Evolutionary conservation across 92 coral and sea anemone species (phyloP).

Genomic region (Umimayanthus chanpuru): DNA sequence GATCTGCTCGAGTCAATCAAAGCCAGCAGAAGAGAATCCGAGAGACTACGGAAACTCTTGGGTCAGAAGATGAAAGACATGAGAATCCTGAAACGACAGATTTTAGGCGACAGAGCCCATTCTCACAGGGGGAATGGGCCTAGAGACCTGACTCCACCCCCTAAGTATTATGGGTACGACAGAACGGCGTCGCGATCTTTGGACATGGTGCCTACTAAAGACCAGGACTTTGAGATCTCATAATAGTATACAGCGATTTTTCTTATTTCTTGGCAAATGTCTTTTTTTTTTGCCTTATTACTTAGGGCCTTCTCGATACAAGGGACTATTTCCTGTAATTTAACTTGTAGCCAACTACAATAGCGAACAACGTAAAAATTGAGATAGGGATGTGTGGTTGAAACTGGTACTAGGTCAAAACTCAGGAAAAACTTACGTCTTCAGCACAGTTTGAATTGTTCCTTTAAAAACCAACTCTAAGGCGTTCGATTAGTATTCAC

Average conservation of each 20-base stretch:
- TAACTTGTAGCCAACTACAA: too few species aligned
- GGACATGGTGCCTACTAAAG: slow-evolving; percentile 41
- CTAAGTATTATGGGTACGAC: slow-evolving; percentile 37
- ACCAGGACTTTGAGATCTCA: slow-evolving; percentile 5
- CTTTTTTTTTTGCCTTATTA: too few species aligned
- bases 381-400: too few species aligned
- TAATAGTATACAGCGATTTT: background rate
- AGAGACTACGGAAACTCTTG: slow-evolving; percentile 70
- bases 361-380: too few species aligned
- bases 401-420: too few species aligned
- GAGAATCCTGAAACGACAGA: slow-evolving; percentile 72
- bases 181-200: background rate
- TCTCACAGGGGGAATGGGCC: background rate
- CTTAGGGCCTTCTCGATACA: too few species aligned
- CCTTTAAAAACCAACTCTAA: too few species aligned
- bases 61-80: slow-evolving; percentile 81
- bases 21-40: slow-evolving; percentile 76
- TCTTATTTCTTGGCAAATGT: background rate
- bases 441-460: too few species aligned
- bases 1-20: slow-evolving; percentile 73
- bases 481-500: too few species aligned
- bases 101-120: slow-evolving; percentile 60
- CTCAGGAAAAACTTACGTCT: too few species aligned
- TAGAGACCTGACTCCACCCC: slow-evolving; percentile 30
- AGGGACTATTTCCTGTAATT: too few species aligned